Percentiles rank a stretch among this genome's conserved stretches.
These are phyloP conservation scores for Crax fasciolata DNA, from an alignment of 2,797 vertebrate species.

Conservation along the genomic window DNA sequence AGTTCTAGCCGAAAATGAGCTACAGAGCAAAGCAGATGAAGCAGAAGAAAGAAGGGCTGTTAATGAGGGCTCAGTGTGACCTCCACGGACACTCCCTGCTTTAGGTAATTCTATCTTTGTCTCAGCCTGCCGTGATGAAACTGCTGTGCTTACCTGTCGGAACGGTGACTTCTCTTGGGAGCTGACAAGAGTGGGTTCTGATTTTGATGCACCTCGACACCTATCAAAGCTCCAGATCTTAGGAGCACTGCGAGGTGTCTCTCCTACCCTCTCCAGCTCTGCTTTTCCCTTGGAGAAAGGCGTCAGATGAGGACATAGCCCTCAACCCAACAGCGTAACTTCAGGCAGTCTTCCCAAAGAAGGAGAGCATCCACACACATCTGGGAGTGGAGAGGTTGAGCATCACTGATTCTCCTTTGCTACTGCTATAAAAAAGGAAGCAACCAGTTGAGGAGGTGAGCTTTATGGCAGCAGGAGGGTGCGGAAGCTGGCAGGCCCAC, in stretches of 20 bases:
- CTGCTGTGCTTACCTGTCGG: rapidly evolving
- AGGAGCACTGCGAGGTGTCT: background rate
- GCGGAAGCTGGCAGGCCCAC: background rate
- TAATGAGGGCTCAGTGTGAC: background rate
- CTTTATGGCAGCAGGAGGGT: background rate
- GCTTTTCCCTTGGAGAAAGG: background rate
- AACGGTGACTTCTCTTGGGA: background rate
- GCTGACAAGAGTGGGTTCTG: background rate
- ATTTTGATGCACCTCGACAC: background rate
- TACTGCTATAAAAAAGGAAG: rapidly evolving
- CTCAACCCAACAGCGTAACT: background rate
- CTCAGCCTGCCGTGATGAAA: background rate
- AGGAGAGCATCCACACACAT: rapidly evolving
- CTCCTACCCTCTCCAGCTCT: background rate
- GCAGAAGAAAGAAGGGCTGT: background rate
- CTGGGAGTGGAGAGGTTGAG: background rate
- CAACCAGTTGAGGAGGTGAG: background rate
- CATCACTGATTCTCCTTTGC: background rate
- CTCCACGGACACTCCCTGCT: rapidly evolving
- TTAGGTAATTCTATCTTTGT: background rate
- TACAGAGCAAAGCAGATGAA: background rate
- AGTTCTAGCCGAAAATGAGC: background rate
- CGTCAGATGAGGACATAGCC: background rate
- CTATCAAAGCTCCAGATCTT: background rate
- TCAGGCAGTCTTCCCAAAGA: background rate